Conservation (phyloP, 2,888 invertebrate species). For the Keiferia lycopersicella region DNA sequence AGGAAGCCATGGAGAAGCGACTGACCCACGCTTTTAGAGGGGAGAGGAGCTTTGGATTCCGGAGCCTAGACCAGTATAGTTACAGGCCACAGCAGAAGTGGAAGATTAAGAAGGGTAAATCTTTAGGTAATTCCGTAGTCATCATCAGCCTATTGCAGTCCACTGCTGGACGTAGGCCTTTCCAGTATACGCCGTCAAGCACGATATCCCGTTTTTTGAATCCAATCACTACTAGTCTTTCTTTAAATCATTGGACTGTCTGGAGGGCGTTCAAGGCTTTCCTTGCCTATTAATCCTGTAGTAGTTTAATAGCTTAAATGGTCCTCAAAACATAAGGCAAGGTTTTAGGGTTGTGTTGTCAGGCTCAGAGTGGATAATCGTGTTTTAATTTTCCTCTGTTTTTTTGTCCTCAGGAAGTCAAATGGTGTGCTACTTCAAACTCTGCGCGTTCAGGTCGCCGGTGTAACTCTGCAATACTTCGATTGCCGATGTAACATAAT, state of each 20-base stretch:
- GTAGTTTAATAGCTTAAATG: too few relatives aligned
- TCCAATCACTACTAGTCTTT: too few relatives aligned
- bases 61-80: neutral
- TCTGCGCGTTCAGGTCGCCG: constrained; percentile 47
- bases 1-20: constrained; percentile 37
- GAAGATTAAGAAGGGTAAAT: constrained; percentile 49
- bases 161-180: too few relatives aligned
- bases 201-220: too few relatives aligned
- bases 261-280: too few relatives aligned
- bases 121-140: constrained; percentile 33
- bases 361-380: too few relatives aligned
- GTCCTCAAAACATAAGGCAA: too few relatives aligned
- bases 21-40: constrained; percentile 14
- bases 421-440: constrained; percentile 54
- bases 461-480: neutral
- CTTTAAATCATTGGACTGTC: too few relatives aligned
- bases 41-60: neutral
- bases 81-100: constrained; percentile 42
- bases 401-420: constrained; percentile 42
- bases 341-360: too few relatives aligned
- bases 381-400: neutral
- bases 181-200: too few relatives aligned
- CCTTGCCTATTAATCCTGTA: constrained; percentile 26
- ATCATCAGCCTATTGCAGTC: too few relatives aligned
- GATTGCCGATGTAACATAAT: constrained; percentile 1